phyloP scores from a whole-genome alignment of 2,113 vertebrate genomes.

The Gavia stellata region DNA sequence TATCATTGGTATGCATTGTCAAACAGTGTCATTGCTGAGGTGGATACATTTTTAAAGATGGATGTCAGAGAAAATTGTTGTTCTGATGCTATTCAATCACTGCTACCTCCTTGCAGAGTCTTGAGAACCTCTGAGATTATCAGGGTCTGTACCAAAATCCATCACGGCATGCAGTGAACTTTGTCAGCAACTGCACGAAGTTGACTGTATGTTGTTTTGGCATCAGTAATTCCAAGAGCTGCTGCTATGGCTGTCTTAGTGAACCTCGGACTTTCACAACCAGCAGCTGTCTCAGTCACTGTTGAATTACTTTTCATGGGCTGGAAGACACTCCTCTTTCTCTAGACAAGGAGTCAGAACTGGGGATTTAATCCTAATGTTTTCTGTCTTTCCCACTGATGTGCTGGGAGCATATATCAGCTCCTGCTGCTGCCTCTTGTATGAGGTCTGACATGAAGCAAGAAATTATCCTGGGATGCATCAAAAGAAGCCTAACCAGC shows the following conservation, averaged over 20 bases:
- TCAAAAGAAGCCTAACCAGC: no score
- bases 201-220: background rate
- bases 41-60: background rate
- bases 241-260: background rate
- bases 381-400: background rate
- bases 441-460: background rate
- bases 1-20: background rate
- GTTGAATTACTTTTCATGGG: background rate
- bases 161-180: background rate
- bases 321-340: background rate
- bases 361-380: background rate
- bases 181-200: background rate
- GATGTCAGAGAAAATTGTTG: background rate
- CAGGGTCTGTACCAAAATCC: background rate
- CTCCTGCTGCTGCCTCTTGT: fast-evolving
- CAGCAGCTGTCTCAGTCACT: background rate
- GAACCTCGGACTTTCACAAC: background rate
- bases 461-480: no score
- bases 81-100: background rate
- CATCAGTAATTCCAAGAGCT: background rate
- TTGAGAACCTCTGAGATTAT: background rate
- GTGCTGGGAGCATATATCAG: background rate
- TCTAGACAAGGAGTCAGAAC: background rate
- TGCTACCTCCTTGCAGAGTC: background rate
- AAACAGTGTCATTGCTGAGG: background rate